Evolutionary conservation across 2,113 vertebrate species (phyloP).

Genomic region (Stomatorhinus ivindoensis): DNA sequence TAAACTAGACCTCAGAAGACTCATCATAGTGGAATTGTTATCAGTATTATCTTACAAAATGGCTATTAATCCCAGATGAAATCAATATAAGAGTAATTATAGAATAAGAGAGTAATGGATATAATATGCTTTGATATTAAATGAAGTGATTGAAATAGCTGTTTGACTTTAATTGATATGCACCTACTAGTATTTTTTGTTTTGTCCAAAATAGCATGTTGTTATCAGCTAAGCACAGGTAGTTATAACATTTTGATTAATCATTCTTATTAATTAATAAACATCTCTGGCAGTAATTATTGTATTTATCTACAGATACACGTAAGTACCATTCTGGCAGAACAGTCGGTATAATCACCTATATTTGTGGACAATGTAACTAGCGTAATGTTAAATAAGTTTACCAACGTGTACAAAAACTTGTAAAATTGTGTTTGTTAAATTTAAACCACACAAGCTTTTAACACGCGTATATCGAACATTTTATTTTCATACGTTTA

Average conservation of each 20-base stretch:
- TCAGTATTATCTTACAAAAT: not conserved
- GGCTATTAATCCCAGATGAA: slow-evolving; percentile 7
- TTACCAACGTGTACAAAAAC: not conserved
- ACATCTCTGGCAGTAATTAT: not conserved
- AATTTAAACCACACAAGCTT: not conserved
- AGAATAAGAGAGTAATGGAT: not conserved
- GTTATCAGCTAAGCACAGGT: not conserved
- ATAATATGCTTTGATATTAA: not conserved
- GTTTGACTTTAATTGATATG: not conserved
- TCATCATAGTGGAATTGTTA: not conserved
- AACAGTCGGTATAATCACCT: not conserved
- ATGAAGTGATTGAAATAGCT: not conserved
- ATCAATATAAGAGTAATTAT: not conserved
- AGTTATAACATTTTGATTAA: not conserved
- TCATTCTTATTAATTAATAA: not conserved
- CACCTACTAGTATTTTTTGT: not conserved
- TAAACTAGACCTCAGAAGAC: slow-evolving; percentile 1
- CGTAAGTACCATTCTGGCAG: not conserved
- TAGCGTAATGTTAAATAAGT: not conserved
- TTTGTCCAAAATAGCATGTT: not conserved
- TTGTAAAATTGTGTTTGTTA: not conserved
- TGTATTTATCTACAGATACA: not conserved
- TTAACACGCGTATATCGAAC: not conserved
- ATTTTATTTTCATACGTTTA: not conserved
- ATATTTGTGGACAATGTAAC: not conserved